phyloP scores from a whole-genome alignment of 2,113 vertebrate genomes.

The Chamaetylas fuelleborni region DNA sequence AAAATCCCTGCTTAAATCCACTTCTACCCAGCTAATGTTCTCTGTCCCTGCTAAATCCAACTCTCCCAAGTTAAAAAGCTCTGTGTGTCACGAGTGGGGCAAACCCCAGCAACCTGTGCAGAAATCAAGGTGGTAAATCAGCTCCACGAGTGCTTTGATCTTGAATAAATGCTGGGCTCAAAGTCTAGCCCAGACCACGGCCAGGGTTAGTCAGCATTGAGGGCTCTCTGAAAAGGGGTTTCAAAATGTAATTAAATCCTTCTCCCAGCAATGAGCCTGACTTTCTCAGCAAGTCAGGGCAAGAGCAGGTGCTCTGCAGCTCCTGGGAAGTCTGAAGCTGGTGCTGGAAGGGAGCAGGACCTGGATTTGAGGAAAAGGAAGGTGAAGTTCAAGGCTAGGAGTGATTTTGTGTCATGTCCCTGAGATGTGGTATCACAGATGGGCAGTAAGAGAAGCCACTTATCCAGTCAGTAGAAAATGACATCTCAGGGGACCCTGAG shows the following conservation, averaged over 20 bases:
- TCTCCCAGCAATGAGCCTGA: background rate
- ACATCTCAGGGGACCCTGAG: background rate
- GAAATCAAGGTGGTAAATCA: background rate
- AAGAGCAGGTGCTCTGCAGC: background rate
- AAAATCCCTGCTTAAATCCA: background rate
- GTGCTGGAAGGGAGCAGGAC: background rate
- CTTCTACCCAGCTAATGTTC: background rate
- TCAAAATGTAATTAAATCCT: background rate
- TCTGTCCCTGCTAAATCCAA: background rate
- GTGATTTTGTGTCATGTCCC: background rate
- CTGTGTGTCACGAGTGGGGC: background rate
- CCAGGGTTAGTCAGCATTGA: background rate
- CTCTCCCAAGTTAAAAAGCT: background rate
- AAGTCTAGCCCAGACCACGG: background rate
- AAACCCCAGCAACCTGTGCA: background rate
- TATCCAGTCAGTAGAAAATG: background rate
- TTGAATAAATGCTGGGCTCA: background rate
- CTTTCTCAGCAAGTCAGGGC: background rate
- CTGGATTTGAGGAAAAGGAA: background rate
- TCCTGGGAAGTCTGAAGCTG: background rate
- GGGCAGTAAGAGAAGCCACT: background rate
- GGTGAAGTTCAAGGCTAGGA: background rate
- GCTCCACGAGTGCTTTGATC: background rate
- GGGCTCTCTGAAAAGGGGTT: background rate
- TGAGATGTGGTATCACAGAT: background rate